phyloP scores from a whole-genome alignment of 2,888 invertebrate species.

The Noctua comes region DNA sequence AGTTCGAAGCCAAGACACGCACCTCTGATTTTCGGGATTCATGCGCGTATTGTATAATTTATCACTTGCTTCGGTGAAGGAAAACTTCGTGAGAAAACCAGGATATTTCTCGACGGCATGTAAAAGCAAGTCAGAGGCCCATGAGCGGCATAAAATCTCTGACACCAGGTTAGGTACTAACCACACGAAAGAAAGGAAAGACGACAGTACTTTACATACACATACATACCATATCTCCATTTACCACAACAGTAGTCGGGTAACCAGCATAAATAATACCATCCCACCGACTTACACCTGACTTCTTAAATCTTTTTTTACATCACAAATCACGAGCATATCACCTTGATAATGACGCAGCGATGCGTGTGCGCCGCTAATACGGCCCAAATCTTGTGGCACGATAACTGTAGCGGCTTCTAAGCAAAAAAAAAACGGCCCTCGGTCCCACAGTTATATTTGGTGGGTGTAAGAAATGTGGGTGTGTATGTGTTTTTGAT shows the following conservation, averaged over 20 bases:
- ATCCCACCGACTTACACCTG: constrained; percentile 45
- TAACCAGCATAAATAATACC: constrained; percentile 28
- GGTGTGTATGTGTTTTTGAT: constrained; percentile 50
- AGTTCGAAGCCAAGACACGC: too few relatives aligned
- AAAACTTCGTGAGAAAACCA: too few relatives aligned
- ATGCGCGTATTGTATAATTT: too few relatives aligned
- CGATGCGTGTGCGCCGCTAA: constrained; percentile 65
- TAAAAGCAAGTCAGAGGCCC: too few relatives aligned
- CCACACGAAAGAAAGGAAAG: too few relatives aligned
- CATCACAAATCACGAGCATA: constrained; percentile 54
- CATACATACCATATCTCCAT: constrained; percentile 6
- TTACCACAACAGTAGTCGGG: not conserved
- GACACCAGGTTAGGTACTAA: too few relatives aligned
- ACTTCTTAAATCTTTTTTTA: constrained; percentile 55
- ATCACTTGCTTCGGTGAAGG: too few relatives aligned
- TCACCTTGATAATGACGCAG: constrained; percentile 65
- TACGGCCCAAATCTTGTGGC: constrained; percentile 59
- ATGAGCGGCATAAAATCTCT: too few relatives aligned
- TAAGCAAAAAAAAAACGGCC: constrained; percentile 48
- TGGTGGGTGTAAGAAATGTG: constrained; percentile 32
- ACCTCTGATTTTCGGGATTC: too few relatives aligned
- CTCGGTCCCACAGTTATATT: constrained; percentile 57
- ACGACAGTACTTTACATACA: too few relatives aligned
- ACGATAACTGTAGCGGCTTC: constrained; percentile 65
- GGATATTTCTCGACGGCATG: too few relatives aligned